A percentile compares a stretch with the other conserved stretches of the same genome.
phyloP scores from a whole-genome alignment of 2,888 invertebrate species.

The Itoplectis maculator region DNA sequence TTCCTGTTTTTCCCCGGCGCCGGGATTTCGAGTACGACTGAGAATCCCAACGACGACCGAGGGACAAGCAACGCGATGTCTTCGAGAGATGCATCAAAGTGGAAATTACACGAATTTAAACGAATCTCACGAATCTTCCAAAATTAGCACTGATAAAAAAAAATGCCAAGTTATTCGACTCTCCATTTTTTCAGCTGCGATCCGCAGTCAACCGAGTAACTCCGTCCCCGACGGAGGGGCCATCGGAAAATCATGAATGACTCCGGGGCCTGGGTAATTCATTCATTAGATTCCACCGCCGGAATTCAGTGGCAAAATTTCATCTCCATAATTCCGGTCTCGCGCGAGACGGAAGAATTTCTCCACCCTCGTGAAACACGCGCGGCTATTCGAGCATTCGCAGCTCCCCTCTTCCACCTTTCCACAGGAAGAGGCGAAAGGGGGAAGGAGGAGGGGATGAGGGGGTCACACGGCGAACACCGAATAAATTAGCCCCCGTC shows the following conservation, averaged over 20 bases:
- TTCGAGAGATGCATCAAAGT: not conserved
- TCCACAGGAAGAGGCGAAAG: no score
- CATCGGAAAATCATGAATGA: not conserved
- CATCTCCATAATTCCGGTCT: not conserved
- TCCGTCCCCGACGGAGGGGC: no score
- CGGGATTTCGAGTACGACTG: constrained; percentile 21
- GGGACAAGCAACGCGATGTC: not conserved
- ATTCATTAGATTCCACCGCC: not conserved
- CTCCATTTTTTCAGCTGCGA: no score
- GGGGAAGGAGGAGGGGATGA: no score
- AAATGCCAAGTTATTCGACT: no score
- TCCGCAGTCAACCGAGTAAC: not conserved
- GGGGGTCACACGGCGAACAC: constrained; percentile 4
- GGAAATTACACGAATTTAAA: constrained; percentile 13
- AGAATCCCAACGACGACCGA: constrained; percentile 17
- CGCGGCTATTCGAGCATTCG: no score
- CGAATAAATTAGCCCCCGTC: constrained; percentile 17
- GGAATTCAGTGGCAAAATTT: not conserved
- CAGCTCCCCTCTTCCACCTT: no score
- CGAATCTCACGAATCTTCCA: no score
- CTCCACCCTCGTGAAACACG: no score
- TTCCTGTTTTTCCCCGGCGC: constrained; percentile 33
- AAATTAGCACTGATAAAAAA: no score
- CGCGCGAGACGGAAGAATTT: no score
- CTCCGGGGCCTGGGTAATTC: not conserved